phyloP scores from a whole-genome alignment of 2,113 vertebrate species.

The Kryptolebias marmoratus region DNA sequence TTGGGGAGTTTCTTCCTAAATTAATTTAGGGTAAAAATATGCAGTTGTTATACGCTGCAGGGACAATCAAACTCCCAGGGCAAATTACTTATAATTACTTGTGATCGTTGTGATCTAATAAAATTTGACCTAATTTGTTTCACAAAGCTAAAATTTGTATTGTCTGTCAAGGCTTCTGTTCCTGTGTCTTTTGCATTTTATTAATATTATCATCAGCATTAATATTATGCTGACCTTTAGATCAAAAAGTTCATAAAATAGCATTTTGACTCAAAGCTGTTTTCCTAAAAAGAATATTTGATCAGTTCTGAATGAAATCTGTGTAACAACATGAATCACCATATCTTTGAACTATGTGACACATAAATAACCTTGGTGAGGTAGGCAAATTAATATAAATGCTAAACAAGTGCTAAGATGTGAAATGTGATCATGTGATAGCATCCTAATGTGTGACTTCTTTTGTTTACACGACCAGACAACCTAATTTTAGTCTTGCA shows the following conservation, averaged over 20 bases:
- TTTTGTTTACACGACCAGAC: too few species aligned
- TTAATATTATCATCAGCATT: neutral
- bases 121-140: slow-evolving; percentile 16
- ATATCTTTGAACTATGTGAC: too few species aligned
- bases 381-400: neutral
- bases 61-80: neutral
- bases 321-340: too few species aligned
- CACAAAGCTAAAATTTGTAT: neutral
- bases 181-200: too few species aligned
- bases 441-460: too few species aligned
- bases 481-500: too few species aligned
- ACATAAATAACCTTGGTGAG: too few species aligned
- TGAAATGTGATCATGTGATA: too few species aligned
- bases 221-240: neutral
- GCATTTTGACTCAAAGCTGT: neutral
- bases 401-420: neutral
- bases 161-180: neutral
- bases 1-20: neutral
- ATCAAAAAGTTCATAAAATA: neutral
- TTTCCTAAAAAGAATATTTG: neutral
- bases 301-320: too few species aligned
- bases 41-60: neutral
- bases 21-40: neutral
- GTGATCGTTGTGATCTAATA: neutral
- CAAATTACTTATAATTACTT: neutral